These are phyloP conservation scores for Ichneumoninae sp. DNA, from an alignment of 2,888 invertebrate genomes.

Conservation along the genomic window DNA sequence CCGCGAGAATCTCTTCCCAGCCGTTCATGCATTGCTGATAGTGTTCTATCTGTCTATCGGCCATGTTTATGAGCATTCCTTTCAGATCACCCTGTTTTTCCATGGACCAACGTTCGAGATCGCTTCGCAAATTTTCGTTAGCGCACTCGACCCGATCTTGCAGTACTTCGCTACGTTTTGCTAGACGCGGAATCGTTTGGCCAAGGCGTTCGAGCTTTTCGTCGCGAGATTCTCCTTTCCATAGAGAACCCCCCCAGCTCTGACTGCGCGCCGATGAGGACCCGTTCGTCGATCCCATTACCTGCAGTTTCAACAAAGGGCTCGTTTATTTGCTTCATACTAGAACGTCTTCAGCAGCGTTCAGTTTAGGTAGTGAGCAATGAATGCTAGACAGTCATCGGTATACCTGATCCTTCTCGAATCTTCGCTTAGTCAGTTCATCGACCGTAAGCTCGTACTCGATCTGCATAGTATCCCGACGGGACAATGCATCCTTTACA, in stretches of 20 bases:
- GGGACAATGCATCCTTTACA: slow-evolving; percentile 87
- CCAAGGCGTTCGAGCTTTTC: slow-evolving; percentile 85
- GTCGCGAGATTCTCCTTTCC: slow-evolving; percentile 87
- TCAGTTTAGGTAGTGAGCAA: neutral
- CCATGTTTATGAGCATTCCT: slow-evolving; percentile 87
- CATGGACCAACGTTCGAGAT: slow-evolving; percentile 88
- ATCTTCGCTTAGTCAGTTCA: slow-evolving; percentile 87
- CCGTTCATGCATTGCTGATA: slow-evolving; percentile 87
- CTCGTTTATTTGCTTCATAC: slow-evolving; percentile 11
- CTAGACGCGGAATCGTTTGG: slow-evolving; percentile 85
- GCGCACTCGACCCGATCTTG: slow-evolving; percentile 89
- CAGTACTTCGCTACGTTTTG: slow-evolving; percentile 85
- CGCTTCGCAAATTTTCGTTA: slow-evolving; percentile 89
- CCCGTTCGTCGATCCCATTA: slow-evolving; percentile 73
- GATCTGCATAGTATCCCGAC: slow-evolving; percentile 88
- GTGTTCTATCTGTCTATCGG: slow-evolving; percentile 88
- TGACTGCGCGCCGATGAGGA: slow-evolving; percentile 72
- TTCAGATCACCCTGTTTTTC: slow-evolving; percentile 88
- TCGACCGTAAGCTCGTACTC: slow-evolving; percentile 88
- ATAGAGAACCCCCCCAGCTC: slow-evolving; percentile 85
- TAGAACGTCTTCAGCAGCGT: neutral
- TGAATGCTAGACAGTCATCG: neutral
- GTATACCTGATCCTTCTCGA: slow-evolving; percentile 87
- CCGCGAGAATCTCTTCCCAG: slow-evolving; percentile 86
- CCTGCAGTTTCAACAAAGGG: slow-evolving; percentile 63